These are phyloP conservation scores for Pelosia muscerda DNA, from an alignment of 2,888 invertebrate genomes.

Conservation along the genomic window DNA sequence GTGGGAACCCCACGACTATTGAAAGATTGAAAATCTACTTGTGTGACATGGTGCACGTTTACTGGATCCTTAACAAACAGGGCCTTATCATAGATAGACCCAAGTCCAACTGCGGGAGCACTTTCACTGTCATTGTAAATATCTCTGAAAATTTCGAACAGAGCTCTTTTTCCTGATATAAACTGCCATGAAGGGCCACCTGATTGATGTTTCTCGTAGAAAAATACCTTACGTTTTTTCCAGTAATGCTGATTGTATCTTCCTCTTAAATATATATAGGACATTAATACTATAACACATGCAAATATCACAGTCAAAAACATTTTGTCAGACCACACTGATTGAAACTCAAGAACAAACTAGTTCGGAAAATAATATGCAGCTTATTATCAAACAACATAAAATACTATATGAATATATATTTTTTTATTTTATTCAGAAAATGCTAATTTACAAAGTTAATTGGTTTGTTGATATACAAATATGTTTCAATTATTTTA, in stretches of 20 bases:
- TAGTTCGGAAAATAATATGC: slow-evolving; percentile 2
- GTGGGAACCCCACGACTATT: slow-evolving; percentile 59
- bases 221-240: slow-evolving; percentile 66
- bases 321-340: slow-evolving; percentile 32
- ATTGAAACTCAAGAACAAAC: slow-evolving; percentile 6
- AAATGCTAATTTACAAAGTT: too few relatives aligned
- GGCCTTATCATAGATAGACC: slow-evolving; percentile 47
- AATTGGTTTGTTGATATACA: too few relatives aligned
- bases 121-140: slow-evolving; percentile 61
- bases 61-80: slow-evolving; percentile 59
- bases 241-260: slow-evolving; percentile 66
- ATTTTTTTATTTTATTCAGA: too few relatives aligned
- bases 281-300: slow-evolving; percentile 28
- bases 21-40: slow-evolving; percentile 63
- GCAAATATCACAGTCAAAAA: slow-evolving; percentile 27
- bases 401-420: too few relatives aligned
- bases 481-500: too few relatives aligned
- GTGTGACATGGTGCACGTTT: slow-evolving; percentile 61
- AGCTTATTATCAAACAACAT: not conserved
- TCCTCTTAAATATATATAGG: slow-evolving; percentile 51
- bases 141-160: slow-evolving; percentile 61
- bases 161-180: slow-evolving; percentile 46
- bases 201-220: slow-evolving; percentile 55
- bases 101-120: slow-evolving; percentile 65
- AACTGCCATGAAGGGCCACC: slow-evolving; percentile 65